Conservation (phyloP, 2,113 vertebrate species). For the Callorhinus ursinus region DNA sequence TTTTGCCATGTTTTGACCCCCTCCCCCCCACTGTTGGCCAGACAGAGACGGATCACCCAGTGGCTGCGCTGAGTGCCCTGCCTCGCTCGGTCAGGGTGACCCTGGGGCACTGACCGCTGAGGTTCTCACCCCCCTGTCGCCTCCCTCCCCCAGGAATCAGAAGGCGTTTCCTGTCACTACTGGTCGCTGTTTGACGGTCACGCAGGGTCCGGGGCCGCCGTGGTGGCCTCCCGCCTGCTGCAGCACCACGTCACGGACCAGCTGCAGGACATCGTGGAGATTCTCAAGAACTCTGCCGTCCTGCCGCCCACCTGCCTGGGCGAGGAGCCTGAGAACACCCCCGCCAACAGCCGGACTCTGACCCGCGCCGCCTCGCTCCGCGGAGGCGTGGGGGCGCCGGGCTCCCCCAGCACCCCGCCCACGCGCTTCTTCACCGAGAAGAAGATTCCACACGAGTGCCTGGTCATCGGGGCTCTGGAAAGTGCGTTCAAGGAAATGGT, state of each 20-base stretch:
- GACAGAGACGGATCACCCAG: too few relatives aligned
- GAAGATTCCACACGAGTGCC: conserved; percentile 96
- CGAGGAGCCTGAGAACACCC: conserved; percentile 89
- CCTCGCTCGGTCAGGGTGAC: accelerated
- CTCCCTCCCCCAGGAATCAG: conserved; percentile 84
- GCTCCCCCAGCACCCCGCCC: conserved; percentile 91
- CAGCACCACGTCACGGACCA: conserved; percentile 95
- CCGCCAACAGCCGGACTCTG: conserved; percentile 88
- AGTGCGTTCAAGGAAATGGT: conserved; percentile 99
- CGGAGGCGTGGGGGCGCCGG: conserved; percentile 91
- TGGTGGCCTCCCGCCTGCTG: conserved; percentile 93
- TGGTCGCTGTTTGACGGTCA: conserved; percentile 98
- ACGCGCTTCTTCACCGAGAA: conserved; percentile 97
- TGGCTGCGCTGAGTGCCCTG: accelerated
- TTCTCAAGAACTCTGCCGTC: conserved; percentile 89
- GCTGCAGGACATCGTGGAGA: conserved; percentile 94
- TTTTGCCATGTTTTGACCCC: accelerated
- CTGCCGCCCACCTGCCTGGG: conserved; percentile 93
- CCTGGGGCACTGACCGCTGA: accelerated
- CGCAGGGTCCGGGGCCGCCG: conserved; percentile 94
- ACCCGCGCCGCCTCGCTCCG: conserved; percentile 94
- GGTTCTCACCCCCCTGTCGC: conserved; percentile 18
- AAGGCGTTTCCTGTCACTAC: conserved; percentile 93
- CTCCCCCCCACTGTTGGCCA: background rate
- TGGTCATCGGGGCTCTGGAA: conserved; percentile 96